Conservation (phyloP, 2,113 vertebrate species). For the Cranoglanis bouderius region DNA sequence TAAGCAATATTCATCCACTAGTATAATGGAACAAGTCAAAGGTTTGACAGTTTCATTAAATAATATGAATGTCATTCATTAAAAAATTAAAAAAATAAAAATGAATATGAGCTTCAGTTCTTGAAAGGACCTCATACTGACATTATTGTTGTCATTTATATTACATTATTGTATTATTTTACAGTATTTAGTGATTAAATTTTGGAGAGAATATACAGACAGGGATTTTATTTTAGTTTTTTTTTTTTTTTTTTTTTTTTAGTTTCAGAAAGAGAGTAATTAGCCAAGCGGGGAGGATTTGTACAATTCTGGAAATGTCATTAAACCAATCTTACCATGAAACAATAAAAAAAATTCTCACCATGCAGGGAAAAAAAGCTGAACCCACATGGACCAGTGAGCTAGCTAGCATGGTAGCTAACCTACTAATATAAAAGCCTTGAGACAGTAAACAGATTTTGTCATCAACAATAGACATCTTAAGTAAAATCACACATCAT, state of each 20-base stretch:
- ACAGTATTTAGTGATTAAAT: not conserved
- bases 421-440: not conserved
- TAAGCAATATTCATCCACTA: too few relatives aligned
- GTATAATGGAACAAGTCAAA: not conserved
- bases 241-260: not conserved
- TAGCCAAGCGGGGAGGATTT: not conserved
- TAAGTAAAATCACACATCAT: not conserved
- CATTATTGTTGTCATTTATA: not conserved
- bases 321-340: not conserved
- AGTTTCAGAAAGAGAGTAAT: not conserved
- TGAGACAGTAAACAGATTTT: not conserved
- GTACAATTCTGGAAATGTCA: not conserved
- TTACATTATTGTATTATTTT: not conserved
- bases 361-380: not conserved
- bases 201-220: not conserved
- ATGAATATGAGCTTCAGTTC: not conserved
- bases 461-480: not conserved
- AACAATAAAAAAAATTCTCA: not conserved
- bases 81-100: not conserved
- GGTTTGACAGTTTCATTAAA: not conserved
- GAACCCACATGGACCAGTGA: not conserved
- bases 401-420: not conserved
- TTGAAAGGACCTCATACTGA: not conserved
- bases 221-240: not conserved
- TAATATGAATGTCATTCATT: not conserved